Base-by-base conservation (phyloP, 2,113 vertebrate species). In the Pituophis catenifer region DNA sequence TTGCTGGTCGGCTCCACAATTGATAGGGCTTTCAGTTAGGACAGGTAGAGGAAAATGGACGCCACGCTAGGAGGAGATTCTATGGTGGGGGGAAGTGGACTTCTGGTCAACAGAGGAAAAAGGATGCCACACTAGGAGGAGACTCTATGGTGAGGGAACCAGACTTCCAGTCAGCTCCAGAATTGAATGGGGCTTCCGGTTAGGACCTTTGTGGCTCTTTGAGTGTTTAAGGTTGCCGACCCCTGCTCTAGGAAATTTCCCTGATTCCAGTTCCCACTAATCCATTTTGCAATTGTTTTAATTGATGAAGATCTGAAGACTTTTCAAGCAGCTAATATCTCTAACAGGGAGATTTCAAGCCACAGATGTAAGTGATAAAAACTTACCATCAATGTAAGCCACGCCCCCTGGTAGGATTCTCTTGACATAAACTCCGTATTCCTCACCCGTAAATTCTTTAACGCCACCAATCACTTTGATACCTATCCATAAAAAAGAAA, bases 391-490 rank as follows among this genome's bases (percentile, higher is more conserved):
- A 15, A 91, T 97, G 0, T 98, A 97, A 94, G 99, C 99, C 94
- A 99, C 97, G 85, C 99, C 98, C 53, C 98, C 98, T 7, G 98
- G 98, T 94, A 99, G 97, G 96, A 99, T 98, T 94, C 99, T 97
- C 96, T 99, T 99, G 92, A 99, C 98, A 17, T 98, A 99, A 94
- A 99, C 98, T 52, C 99, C 99, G 90, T 98, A 99, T 94, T 99
- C 98, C 6, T 99, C 99, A 87, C 98, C 98, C 0, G 98, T 98
- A 50, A 95, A 93, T 91, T 99, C 99, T 95, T 98, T 98, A 93
- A 99, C 97, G 89, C 99, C 99, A 33, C 99, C 99, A 0, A 99
- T 99, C 21, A 99, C 99, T 95, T 99, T 99, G 86, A 99, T 99
- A 92, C 98, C 98, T 99, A 94, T 62, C 19, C 70, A 29, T 55